Conservation (phyloP, 2,888 invertebrate genomes). For the Baronia brevicornis region DNA sequence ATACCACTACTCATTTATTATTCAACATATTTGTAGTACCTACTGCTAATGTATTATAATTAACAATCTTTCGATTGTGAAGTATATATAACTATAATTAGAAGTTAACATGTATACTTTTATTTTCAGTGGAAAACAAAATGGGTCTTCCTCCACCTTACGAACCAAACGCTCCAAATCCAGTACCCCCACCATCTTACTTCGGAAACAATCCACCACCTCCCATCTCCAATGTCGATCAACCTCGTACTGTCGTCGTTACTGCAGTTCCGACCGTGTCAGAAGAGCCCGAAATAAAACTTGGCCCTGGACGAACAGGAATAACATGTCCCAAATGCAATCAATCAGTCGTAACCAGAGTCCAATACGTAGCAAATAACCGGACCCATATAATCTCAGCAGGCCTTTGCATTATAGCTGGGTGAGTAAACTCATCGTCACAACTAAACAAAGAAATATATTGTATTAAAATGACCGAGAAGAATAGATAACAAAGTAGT, state of each 20-base stretch:
- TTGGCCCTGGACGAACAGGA: conserved; percentile 63
- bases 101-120: conserved; percentile 1
- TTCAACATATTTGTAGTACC: too few relatives aligned
- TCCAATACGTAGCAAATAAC: conserved; percentile 62
- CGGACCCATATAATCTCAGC: conserved; percentile 64
- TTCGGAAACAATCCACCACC: conserved; percentile 60
- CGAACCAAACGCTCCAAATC: conserved; percentile 49
- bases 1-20: too few relatives aligned
- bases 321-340: conserved; percentile 55
- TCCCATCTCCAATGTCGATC: conserved; percentile 37
- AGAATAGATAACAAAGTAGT: conserved; percentile 4
- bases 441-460: not conserved
- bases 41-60: too few relatives aligned
- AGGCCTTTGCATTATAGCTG: conserved; percentile 58
- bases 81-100: conserved; percentile 23
- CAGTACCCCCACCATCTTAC: conserved; percentile 61
- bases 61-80: conserved; percentile 1
- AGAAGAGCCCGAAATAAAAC: conserved; percentile 29
- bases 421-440: conserved; percentile 36
- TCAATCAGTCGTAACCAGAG: conserved; percentile 55
- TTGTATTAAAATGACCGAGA: too few relatives aligned
- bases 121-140: conserved; percentile 66
- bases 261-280: conserved; percentile 27
- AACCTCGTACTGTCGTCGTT: conserved; percentile 54
- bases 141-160: conserved; percentile 67